Conservation (phyloP, 2,888 invertebrate genomes). For the Hartigia nigra region DNA sequence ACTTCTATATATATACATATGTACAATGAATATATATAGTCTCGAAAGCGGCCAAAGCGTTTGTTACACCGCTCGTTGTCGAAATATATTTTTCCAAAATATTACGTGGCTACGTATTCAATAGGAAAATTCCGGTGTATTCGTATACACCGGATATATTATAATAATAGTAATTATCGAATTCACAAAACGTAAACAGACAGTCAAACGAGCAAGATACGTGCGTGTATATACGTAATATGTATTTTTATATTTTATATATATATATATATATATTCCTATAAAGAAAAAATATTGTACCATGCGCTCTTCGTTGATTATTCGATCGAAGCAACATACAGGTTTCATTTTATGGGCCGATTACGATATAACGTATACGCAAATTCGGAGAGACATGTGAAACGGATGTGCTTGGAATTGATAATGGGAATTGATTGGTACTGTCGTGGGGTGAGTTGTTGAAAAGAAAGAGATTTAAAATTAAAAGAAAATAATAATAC, state of each 20-base stretch:
- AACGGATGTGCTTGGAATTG: slow-evolving; percentile 10
- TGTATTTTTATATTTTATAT: not conserved
- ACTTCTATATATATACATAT: not conserved
- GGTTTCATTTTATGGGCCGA: slow-evolving; percentile 23
- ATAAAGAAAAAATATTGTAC: slow-evolving; percentile 29
- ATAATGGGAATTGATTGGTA: slow-evolving; percentile 13
- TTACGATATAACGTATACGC: slow-evolving; percentile 28
- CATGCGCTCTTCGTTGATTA: slow-evolving; percentile 46
- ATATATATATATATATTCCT: slow-evolving; percentile 26
- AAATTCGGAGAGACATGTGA: not conserved
- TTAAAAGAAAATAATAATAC: slow-evolving; percentile 10
- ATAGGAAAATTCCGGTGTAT: slow-evolving; percentile 17
- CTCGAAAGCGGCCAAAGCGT: slow-evolving; percentile 31
- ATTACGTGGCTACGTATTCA: not conserved
- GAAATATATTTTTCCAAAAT: not conserved
- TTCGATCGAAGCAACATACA: slow-evolving; percentile 42
- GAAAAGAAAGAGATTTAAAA: slow-evolving; percentile 16
- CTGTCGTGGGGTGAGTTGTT: slow-evolving; percentile 14
- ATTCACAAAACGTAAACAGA: slow-evolving; percentile 33
- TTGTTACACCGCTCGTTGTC: slow-evolving; percentile 30
- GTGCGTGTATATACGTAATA: slow-evolving; percentile 36
- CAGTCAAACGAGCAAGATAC: slow-evolving; percentile 49
- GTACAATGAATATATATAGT: slow-evolving; percentile 24
- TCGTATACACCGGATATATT: slow-evolving; percentile 24
- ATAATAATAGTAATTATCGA: slow-evolving; percentile 30